Evolutionary conservation across 92 coral and sea anemone species (phyloP).

Genomic region (Parazoanthus swiftii): DNA sequence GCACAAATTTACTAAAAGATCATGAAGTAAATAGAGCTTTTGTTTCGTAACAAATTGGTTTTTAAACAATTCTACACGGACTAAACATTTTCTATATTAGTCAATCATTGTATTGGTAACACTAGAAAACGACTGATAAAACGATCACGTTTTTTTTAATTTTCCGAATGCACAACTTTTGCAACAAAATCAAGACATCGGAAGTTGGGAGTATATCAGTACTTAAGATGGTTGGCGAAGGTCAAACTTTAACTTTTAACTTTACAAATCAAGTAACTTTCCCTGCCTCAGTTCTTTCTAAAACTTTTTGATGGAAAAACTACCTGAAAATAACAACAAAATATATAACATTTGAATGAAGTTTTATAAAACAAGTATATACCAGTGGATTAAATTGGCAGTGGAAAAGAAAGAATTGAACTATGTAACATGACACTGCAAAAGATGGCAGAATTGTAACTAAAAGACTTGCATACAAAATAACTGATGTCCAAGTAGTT

Average conservation of each 20-base stretch:
- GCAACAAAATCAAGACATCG: neutral
- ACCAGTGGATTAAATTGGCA: neutral
- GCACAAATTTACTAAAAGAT: conserved; percentile 17
- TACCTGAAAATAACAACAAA: neutral
- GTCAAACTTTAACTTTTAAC: too few relatives aligned
- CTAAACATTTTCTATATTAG: neutral
- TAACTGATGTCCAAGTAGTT: too few relatives aligned
- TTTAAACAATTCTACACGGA: neutral
- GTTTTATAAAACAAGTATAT: neutral
- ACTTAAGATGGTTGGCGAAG: neutral
- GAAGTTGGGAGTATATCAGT: neutral
- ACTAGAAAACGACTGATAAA: neutral
- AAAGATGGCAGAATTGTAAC: neutral
- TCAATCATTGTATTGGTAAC: neutral
- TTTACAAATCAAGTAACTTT: neutral
- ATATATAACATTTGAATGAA: neutral
- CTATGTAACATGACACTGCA: neutral
- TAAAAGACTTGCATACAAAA: neutral
- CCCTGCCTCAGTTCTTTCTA: neutral
- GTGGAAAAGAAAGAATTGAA: neutral
- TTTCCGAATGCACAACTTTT: neutral
- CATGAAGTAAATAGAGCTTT: neutral
- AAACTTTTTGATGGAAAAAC: neutral
- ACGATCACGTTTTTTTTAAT: neutral
- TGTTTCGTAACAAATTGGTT: conserved; percentile 7